A percentile compares a stretch with the other conserved stretches of the same genome.
Conservation (phyloP, 2,113 vertebrate species). For the Scomber scombrus region DNA sequence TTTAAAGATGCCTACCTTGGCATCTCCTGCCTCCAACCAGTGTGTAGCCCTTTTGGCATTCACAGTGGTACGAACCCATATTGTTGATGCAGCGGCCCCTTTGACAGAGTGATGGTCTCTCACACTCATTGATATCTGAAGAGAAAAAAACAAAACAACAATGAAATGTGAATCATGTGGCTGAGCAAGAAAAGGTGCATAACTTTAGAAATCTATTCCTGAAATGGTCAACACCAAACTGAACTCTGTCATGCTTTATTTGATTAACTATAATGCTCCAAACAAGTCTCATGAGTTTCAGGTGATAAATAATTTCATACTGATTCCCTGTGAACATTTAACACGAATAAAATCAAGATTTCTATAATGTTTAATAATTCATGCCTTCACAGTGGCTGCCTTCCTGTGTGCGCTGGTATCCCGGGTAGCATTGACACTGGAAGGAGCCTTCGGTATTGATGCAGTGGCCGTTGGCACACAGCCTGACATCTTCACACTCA, state of each 20-base stretch:
- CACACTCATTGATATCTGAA: conserved; percentile 92
- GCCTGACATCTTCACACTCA: conserved; percentile 86
- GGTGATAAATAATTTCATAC: neutral
- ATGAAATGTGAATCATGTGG: conserved; percentile 15
- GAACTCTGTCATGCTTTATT: neutral
- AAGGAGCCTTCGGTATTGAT: conserved; percentile 91
- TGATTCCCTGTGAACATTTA: neutral
- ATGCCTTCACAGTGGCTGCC: conserved; percentile 86
- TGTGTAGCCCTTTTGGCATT: conserved; percentile 88
- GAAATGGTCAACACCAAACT: neutral
- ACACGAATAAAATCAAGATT: neutral
- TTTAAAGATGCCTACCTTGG: conserved; percentile 84
- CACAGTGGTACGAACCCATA: conserved; percentile 91
- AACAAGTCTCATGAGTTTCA: neutral
- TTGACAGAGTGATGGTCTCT: conserved; percentile 87
- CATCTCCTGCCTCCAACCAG: conserved; percentile 88
- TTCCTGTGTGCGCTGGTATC: conserved; percentile 87
- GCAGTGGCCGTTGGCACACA: conserved; percentile 88
- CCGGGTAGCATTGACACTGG: conserved; percentile 88
- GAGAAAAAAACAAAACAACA: conserved; percentile 32
- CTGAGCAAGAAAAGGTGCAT: neutral
- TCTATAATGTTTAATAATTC: conserved; percentile 13
- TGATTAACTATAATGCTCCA: neutral
- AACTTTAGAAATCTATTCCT: neutral
- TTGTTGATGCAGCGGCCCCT: conserved; percentile 91